Percentiles rank a stretch among this genome's conserved stretches.
Conservation (phyloP, 2,888 invertebrate species). For the Anarsia innoxiella region DNA sequence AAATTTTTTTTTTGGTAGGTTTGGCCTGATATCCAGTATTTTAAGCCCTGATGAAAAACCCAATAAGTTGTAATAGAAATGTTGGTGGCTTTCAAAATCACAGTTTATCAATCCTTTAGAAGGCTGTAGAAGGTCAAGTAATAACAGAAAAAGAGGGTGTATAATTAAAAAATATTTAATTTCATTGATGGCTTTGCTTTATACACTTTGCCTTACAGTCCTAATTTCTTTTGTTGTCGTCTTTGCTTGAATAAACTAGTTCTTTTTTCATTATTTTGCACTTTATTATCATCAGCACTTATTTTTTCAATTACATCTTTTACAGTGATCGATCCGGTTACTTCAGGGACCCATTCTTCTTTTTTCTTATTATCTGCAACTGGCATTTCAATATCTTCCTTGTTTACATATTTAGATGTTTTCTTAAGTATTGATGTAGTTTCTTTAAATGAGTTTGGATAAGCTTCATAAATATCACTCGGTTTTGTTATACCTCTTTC, state of each 20-base stretch:
- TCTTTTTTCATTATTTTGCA: slow-evolving; percentile 29
- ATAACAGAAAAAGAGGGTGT: too few relatives aligned
- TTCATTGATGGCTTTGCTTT: too few relatives aligned
- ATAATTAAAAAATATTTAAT: not conserved
- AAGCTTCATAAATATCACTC: slow-evolving; percentile 57
- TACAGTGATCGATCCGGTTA: slow-evolving; percentile 36
- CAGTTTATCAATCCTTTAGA: too few relatives aligned
- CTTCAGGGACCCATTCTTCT: slow-evolving; percentile 14
- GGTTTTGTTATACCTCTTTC: slow-evolving; percentile 52
- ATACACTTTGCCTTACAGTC: too few relatives aligned
- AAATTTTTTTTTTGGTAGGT: too few relatives aligned
- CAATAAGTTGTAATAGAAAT: too few relatives aligned
- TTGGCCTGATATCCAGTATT: too few relatives aligned
- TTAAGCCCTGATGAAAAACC: too few relatives aligned
- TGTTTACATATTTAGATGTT: slow-evolving; percentile 37
- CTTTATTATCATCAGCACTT: slow-evolving; percentile 21
- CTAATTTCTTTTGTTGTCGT: slow-evolving; percentile 48
- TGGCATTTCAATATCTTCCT: slow-evolving; percentile 2
- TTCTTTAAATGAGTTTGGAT: slow-evolving; percentile 35
- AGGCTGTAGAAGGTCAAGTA: too few relatives aligned
- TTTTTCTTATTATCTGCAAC: slow-evolving; percentile 10
- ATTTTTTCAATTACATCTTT: slow-evolving; percentile 52
- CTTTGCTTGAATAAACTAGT: slow-evolving; percentile 62
- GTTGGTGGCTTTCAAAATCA: too few relatives aligned
- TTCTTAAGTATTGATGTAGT: slow-evolving; percentile 58